Percentiles rank a stretch among this genome's conserved stretches.
These are phyloP conservation scores for Zaprionus africanus DNA, from an alignment of 1,140 invertebrate species.

Conservation along the genomic window DNA sequence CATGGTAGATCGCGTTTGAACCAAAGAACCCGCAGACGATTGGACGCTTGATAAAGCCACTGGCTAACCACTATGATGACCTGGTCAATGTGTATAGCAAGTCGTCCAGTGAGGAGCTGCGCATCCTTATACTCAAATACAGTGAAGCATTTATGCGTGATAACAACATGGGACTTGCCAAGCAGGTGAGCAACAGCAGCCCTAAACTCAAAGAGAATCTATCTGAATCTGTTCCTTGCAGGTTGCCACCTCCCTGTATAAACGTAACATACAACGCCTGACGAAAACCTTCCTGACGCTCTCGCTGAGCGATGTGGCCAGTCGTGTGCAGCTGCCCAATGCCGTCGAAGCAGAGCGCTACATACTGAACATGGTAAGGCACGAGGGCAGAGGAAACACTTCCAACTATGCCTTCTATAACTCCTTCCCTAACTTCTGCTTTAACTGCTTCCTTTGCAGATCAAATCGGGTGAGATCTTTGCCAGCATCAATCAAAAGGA, in stretches of 20 bases:
- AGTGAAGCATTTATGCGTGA: conserved; percentile 93
- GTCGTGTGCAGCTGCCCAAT: conserved; percentile 92
- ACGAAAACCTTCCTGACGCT: conserved; percentile 99
- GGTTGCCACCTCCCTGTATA: conserved; percentile 94
- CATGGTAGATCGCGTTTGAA: conserved; percentile 88
- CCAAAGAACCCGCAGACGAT: conserved; percentile 97
- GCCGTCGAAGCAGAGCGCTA: conserved; percentile 96
- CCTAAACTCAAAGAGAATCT: no score
- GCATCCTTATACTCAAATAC: conserved; percentile 90
- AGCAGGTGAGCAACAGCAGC: conserved; percentile 86
- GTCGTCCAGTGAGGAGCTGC: conserved; percentile 90
- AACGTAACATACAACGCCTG: conserved; percentile 98
- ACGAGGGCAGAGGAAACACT: no score
- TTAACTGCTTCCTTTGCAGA: conserved; percentile 86
- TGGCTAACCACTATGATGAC: conserved; percentile 96
- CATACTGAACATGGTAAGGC: conserved; percentile 94
- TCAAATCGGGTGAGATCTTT: conserved; percentile 98
- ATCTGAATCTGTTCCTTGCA: conserved; percentile 84
- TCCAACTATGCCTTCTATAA: background rate
- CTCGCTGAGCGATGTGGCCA: conserved; percentile 96
- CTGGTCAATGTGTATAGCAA: conserved; percentile 92
- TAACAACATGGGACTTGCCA: conserved; percentile 92
- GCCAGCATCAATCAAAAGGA: conserved; percentile 99
- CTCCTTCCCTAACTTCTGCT: background rate
- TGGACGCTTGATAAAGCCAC: conserved; percentile 94